Percentiles rank a stretch among this genome's conserved stretches.
Conservation (phyloP, 2,113 vertebrate species). For the Notarius lentiginosus region DNA sequence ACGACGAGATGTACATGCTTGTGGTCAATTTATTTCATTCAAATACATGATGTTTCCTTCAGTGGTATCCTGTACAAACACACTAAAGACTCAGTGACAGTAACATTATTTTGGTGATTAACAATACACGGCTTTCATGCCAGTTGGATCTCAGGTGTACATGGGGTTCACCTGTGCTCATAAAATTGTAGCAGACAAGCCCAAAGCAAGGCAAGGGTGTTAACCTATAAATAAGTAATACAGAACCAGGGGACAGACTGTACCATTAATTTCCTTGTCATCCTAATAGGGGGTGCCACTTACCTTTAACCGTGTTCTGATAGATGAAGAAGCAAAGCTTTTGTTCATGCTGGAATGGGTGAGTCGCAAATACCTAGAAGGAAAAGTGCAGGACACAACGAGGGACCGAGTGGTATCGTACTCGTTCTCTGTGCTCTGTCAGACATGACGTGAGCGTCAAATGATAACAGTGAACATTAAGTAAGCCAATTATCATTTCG, state of each 20-base stretch:
- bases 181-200: slow-evolving; percentile 15
- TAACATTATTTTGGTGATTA: neutral
- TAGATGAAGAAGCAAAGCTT: slow-evolving; percentile 56
- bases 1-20: slow-evolving; percentile 2
- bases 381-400: slow-evolving; percentile 21
- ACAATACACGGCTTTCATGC: neutral
- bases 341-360: slow-evolving; percentile 9
- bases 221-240: slow-evolving; percentile 54
- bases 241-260: slow-evolving; percentile 42
- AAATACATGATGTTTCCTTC: slow-evolving; percentile 53
- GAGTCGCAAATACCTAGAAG: slow-evolving; percentile 46
- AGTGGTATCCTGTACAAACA: neutral
- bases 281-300: slow-evolving; percentile 62
- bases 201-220: slow-evolving; percentile 34
- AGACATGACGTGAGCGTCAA: slow-evolving; percentile 31
- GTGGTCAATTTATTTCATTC: slow-evolving; percentile 58
- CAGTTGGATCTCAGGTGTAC: slow-evolving; percentile 6
- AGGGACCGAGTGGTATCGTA: neutral
- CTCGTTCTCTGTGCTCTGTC: slow-evolving; percentile 13
- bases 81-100: neutral
- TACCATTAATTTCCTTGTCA: slow-evolving; percentile 57
- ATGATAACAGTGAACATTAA: slow-evolving; percentile 30
- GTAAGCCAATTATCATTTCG: slow-evolving; percentile 37
- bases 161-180: slow-evolving; percentile 49
- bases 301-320: slow-evolving; percentile 66